Base-by-base conservation (phyloP, 2,888 invertebrate species). In the Mayetiola destructor region DNA sequence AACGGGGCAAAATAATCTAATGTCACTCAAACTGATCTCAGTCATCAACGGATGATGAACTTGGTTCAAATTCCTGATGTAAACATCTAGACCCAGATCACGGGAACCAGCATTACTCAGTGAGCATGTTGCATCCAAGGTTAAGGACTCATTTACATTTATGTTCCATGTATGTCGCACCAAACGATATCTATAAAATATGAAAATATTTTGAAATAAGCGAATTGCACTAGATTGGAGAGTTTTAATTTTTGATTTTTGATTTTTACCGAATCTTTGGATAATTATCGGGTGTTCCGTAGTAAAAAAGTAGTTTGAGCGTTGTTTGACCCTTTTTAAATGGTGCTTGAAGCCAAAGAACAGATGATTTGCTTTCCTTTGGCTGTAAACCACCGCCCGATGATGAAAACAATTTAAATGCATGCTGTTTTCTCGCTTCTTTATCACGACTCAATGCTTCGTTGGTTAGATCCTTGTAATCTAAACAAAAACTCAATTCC, bases 251-350 rank as follows among this genome's bases (percentile, higher is more conserved):
- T 20, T 21, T 54, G 18, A n/a, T n/a, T n/a, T n/a, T n/a, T n/a
- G 37, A 37, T 14, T 35, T 63, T 63, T 58, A 75, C 68, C 61
- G 71, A 8, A 66, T 69, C 64, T 27, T 70, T 64, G 67, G 79
- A 62, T 65, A 65, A 37, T 63, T 62, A 1, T 62, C 59, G 0
- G 71, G 67, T 59, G 71, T 78, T 64, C 83, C 81, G 66, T 86
- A 88, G 67, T 86, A 87, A 68, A 88, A 82, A 54, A 88, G 73
- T 62, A 87, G 70, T 66, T 86, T 80, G 42, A 87, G 69, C 4
- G 75, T 71, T 62, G 81, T 79, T 23, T 75, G 72, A 2, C 84
- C 85, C 56, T 80, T 79, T 42, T 73, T 71, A 61, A 78, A 78
- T 1, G 85, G 83, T 0, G 85, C 85, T 64, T 82, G 79, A 21